Conservation (phyloP, 2,797 vertebrate genomes). For the Margarornis squamiger region DNA sequence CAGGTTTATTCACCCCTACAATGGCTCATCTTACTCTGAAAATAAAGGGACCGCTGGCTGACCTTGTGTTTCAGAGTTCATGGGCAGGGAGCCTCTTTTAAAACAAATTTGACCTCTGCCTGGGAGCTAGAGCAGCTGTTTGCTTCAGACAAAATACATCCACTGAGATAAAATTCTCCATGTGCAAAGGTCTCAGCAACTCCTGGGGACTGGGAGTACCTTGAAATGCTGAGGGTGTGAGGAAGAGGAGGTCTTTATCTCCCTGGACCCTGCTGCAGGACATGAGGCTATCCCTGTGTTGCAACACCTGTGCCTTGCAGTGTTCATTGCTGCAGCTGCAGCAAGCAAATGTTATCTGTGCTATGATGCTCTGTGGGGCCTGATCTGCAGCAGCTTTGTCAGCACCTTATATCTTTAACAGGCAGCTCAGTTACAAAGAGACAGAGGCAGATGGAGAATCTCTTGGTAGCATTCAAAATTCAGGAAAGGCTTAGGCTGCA, state of each 20-base stretch:
- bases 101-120: background rate
- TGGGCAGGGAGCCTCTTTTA: background rate
- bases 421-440: background rate
- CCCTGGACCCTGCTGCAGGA: background rate
- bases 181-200: background rate
- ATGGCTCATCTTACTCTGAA: constrained; percentile 62
- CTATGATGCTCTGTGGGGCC: background rate
- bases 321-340: background rate
- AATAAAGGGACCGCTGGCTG: constrained; percentile 38
- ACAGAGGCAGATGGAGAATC: background rate
- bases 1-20: constrained; percentile 46
- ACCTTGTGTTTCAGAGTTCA: constrained; percentile 57
- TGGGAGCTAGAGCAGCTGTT: background rate
- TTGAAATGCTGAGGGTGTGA: background rate
- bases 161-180: background rate
- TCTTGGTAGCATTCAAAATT: background rate
- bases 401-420: background rate
- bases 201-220: background rate
- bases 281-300: background rate
- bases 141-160: background rate
- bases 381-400: background rate
- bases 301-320: background rate
- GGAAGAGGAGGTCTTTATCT: background rate
- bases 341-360: background rate
- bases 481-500: background rate